Base-by-base conservation (phyloP, 2,888 invertebrate species). In the Phaedon cochleariae region DNA sequence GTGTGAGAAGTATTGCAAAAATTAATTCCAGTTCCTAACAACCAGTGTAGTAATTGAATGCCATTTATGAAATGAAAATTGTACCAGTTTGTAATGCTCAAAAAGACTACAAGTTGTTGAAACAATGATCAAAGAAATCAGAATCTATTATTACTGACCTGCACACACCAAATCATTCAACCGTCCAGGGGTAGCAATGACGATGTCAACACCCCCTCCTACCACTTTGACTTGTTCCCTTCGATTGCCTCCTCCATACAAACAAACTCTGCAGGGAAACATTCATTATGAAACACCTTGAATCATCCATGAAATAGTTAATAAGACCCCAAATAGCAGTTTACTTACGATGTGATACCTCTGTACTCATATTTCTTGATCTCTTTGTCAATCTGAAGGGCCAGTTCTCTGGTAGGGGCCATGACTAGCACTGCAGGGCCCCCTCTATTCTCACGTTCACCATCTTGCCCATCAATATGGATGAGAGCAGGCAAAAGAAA, bases 111-210 rank as follows among this genome's bases (percentile, higher is more conserved):
- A n/a, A n/a, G n/a, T n/a, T n/a, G n/a, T n/a, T n/a, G n/a, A n/a
- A n/a, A n/a, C n/a, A n/a, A n/a, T n/a, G n/a, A n/a, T n/a, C n/a
- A n/a, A n/a, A n/a, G n/a, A n/a, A n/a, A n/a, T n/a, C n/a, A n/a
- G 41, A 45, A 45, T 20, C 31, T 22, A 45, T 51, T 26, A 22
- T 21, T 12, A 49, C 65, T 70, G 70, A 79, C 79, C 88, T 9
- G 89, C 87, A 80, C 88, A 85, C 0, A 94, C 89, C n/a, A 98
- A 86, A 85, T 98, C 97, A 82, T 96, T 96, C 0, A 98, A 86
- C 59, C 97, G 87, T 1, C 97, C 97, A 0, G 97, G 97, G 1
- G 97, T 98, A 4, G 97, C 97, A 73, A 98, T 96, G 0, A 97
- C 91, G 67, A 98, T 96, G 81, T 97, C 95, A 0, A 95, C 94